These are phyloP conservation scores for Cheumatopsyche charites DNA, from an alignment of 1,140 invertebrate species.

Conservation along the genomic window DNA sequence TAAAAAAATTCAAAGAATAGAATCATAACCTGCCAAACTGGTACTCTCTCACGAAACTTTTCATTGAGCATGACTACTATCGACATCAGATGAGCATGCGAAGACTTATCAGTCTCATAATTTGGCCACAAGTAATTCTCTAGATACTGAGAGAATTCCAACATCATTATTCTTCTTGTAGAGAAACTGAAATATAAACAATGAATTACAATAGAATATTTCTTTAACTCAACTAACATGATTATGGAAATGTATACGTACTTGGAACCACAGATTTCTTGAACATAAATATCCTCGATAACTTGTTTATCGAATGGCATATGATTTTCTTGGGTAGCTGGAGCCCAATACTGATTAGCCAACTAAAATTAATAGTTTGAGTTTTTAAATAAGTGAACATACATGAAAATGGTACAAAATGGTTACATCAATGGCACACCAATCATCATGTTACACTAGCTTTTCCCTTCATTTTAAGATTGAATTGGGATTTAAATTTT, in stretches of 20 bases:
- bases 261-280: constrained; percentile 78
- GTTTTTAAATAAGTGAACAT: neutral
- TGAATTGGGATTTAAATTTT: too few relatives aligned
- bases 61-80: constrained; percentile 98
- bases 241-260: constrained; percentile 54
- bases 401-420: too few relatives aligned
- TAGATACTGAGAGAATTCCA: constrained; percentile 97
- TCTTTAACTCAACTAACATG: neutral
- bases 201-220: neutral
- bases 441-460: too few relatives aligned
- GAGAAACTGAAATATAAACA: constrained; percentile 70
- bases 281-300: constrained; percentile 80
- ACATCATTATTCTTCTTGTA: constrained; percentile 88
- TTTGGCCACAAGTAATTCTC: constrained; percentile 99
- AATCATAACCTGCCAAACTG: constrained; percentile 86
- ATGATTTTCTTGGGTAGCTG: constrained; percentile 73
- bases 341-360: constrained; percentile 88
- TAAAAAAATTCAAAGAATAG: constrained; percentile 1
- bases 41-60: constrained; percentile 95
- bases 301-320: constrained; percentile 74
- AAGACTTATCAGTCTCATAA: constrained; percentile 72
- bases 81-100: constrained; percentile 87
- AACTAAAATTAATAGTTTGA: constrained; percentile 64
- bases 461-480: too few relatives aligned
- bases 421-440: too few relatives aligned